Base-by-base conservation (phyloP, 2,888 invertebrate species). In the Noctua janthe region DNA sequence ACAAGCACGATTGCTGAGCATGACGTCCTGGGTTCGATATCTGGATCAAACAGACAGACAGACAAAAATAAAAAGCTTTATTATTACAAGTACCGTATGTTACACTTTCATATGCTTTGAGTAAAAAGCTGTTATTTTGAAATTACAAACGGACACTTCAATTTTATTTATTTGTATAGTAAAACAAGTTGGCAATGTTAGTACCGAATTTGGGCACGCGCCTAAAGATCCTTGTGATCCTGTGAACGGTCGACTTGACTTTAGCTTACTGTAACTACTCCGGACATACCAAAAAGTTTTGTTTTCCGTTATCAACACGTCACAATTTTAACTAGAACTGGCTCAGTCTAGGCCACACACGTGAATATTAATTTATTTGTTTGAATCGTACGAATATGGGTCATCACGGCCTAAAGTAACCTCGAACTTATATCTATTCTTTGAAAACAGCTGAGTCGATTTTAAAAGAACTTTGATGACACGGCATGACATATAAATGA, bases 391-490 rank as follows among this genome's bases (percentile, higher is more conserved):
- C 1, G 20, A 11, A 62, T 80, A 20, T 54, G 20, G 29, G 72
- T 49, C 51, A 0, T 23, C 3, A 13, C 2, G 4, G 35, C 39
- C 20, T 64, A 23, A 11, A 39, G 13, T 17, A 17, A 49, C 83
- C 74, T 54, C 39, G 29, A 39, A 23, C 23, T 47, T 0, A 0
- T 54, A 39, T n/a, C 0, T 56, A 6, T 77, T 80, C 78, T 13
- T 0, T n/a, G 84, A 78, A 78, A 84, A 43, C 51, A 67, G 20
- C 39, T 43, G 51, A 67, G n/a, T 69, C n/a, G 20, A 35, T 6
- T 51, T 66, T 23, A n/a, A n/a, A 35, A 43, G 78, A 78, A 84
- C 0, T 59, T 78, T 66, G n/a, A 80, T 67, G 80, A 67, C 66
- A 15, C 8, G 3, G 0, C 47, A 17, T 72, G 43, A 59, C 17